Conservation (phyloP, 1,140 invertebrate species). For the Aphelinus atriplicis region DNA sequence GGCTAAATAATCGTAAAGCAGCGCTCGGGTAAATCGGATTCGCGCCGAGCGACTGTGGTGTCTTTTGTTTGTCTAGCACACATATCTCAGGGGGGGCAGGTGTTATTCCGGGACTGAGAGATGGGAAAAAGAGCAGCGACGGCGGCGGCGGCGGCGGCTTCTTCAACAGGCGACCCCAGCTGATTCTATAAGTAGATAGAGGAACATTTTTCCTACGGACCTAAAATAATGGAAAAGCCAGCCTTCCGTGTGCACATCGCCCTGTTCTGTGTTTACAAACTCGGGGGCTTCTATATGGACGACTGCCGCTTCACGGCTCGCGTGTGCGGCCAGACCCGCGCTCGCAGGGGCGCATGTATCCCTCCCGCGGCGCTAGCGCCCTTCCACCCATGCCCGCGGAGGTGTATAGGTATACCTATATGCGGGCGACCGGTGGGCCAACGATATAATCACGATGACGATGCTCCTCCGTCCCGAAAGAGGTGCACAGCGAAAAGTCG, state of each 20-base stretch:
- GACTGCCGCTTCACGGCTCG: not conserved
- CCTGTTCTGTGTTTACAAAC: constrained; percentile 57
- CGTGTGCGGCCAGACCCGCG: not conserved
- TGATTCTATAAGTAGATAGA: constrained; percentile 64
- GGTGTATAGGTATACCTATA: not conserved
- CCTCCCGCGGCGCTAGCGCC: not conserved
- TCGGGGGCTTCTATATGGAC: constrained; percentile 34
- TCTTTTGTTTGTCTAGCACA: too few relatives aligned
- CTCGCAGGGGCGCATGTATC: not conserved
- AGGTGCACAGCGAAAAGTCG: not conserved
- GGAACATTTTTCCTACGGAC: constrained; percentile 51
- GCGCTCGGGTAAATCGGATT: too few relatives aligned
- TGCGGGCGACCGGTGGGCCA: not conserved
- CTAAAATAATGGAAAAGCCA: constrained; percentile 59
- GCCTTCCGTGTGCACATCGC: constrained; percentile 54
- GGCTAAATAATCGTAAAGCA: too few relatives aligned
- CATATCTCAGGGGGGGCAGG: constrained; percentile 19
- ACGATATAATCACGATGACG: constrained; percentile 5
- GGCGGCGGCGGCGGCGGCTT: constrained; percentile 35
- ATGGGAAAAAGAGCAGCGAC: not conserved
- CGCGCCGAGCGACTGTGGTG: too few relatives aligned
- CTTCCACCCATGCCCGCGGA: not conserved
- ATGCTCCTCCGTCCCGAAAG: not conserved
- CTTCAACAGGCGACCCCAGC: constrained; percentile 44
- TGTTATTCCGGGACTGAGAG: constrained; percentile 32